Evolutionary conservation across 2,113 vertebrate genomes (phyloP).

Genomic region (Ahaetulla prasina): DNA sequence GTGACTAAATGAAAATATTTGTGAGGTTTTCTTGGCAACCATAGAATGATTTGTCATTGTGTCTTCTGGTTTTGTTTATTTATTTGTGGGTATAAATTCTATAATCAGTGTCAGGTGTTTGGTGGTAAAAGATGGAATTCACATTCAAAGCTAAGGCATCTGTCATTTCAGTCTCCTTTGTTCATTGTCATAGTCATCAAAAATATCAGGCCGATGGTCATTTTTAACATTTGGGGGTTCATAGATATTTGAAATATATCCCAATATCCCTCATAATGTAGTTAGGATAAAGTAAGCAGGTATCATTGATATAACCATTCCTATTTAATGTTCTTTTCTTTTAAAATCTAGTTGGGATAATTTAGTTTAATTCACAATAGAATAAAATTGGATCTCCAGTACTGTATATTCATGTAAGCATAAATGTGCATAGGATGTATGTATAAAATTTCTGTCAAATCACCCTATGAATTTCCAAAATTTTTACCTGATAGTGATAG

Average conservation of each 20-base stretch:
- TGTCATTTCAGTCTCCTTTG: neutral
- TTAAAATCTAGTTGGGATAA: neutral
- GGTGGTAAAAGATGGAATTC: neutral
- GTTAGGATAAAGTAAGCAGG: neutral
- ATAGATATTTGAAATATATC: neutral
- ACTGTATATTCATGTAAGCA: neutral
- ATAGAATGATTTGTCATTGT: neutral
- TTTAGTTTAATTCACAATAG: neutral
- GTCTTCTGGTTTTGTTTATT: neutral
- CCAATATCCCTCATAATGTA: neutral
- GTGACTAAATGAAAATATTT: neutral
- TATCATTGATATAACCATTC: too few species aligned
- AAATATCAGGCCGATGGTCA: neutral
- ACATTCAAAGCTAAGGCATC: neutral
- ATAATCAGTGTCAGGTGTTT: neutral
- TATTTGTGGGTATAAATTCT: neutral
- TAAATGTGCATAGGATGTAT: neutral
- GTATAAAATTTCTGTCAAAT: neutral
- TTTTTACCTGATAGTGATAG: neutral
- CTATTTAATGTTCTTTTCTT: neutral
- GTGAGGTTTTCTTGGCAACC: neutral
- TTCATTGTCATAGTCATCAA: neutral
- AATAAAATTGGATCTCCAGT: neutral
- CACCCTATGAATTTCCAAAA: neutral
- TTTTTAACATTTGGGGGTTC: neutral